A percentile compares a stretch with the other conserved stretches of the same genome.
Conservation (phyloP, 2,797 vertebrate species). For the Cuculus canorus region DNA sequence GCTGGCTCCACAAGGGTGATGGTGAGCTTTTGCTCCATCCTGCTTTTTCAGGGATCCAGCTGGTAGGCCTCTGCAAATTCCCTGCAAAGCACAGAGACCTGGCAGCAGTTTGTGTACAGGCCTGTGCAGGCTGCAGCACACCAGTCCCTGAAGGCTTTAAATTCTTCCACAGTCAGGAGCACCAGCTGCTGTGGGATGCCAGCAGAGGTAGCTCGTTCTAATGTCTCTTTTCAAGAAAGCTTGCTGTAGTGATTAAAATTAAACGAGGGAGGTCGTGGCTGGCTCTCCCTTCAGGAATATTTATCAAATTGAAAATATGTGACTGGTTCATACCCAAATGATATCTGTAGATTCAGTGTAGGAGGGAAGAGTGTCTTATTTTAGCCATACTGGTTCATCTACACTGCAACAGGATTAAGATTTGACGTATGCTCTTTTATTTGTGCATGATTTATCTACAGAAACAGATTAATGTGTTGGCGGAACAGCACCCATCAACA, state of each 20-base stretch:
- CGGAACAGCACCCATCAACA: not conserved
- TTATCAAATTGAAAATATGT: not conserved
- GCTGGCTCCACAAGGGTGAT: not conserved
- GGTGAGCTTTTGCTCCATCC: not conserved
- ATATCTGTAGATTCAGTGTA: not conserved
- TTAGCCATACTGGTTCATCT: slow-evolving; percentile 15
- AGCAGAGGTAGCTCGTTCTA: not conserved
- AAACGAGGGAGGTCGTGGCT: not conserved
- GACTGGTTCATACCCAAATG: not conserved
- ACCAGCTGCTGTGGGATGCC: not conserved
- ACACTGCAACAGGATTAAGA: slow-evolving; percentile 8
- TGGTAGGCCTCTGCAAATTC: not conserved
- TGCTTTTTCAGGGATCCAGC: not conserved
- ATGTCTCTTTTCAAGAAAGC: not conserved
- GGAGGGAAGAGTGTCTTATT: slow-evolving; percentile 8
- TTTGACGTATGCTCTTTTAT: slow-evolving; percentile 43
- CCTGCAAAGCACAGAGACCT: not conserved
- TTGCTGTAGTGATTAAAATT: not conserved
- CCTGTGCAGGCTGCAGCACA: not conserved
- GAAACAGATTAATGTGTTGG: slow-evolving; percentile 44
- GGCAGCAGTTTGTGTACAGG: not conserved
- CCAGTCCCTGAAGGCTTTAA: not conserved
- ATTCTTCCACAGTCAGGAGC: not conserved
- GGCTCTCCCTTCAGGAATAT: not conserved
- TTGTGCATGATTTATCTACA: slow-evolving; percentile 50